Conservation (phyloP, 1,140 invertebrate species). For the Leptinotarsa defecta region DNA sequence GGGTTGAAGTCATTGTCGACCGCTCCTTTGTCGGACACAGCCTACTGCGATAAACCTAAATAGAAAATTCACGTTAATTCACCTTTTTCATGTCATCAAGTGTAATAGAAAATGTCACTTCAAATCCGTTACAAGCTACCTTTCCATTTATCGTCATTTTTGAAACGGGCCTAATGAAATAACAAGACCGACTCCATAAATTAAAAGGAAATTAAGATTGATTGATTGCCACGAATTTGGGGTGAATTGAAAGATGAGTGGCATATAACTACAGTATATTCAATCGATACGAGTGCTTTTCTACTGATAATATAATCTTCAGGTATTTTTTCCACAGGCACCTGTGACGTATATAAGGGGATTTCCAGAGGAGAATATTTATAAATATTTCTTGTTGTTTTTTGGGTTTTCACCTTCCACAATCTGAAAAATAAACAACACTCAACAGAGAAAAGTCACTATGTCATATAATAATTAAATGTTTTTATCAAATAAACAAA, state of each 20-base stretch:
- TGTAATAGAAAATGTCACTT: conserved; percentile 37
- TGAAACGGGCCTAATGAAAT: conserved; percentile 37
- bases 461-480: too few relatives aligned
- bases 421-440: too few relatives aligned
- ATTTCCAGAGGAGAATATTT: too few relatives aligned
- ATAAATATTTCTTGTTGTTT: too few relatives aligned
- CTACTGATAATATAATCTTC: too few relatives aligned
- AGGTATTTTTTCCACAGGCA: too few relatives aligned
- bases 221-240: conserved; percentile 9
- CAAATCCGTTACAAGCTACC: conserved; percentile 24
- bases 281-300: too few relatives aligned
- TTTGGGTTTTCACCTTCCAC: too few relatives aligned
- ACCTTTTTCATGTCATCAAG: conserved; percentile 37
- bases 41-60: not conserved
- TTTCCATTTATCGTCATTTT: conserved; percentile 42
- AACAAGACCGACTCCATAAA: conserved; percentile 24
- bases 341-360: too few relatives aligned
- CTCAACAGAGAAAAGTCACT: too few relatives aligned
- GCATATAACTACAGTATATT: not conserved
- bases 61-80: not conserved
- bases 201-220: conserved; percentile 37
- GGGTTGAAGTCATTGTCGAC: not conserved
- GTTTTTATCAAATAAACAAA: too few relatives aligned
- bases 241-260: not conserved
- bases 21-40: not conserved